Evolutionary conservation across 1,140 invertebrate genomes (phyloP).

Genomic region (Drosophila sucinea): DNA sequence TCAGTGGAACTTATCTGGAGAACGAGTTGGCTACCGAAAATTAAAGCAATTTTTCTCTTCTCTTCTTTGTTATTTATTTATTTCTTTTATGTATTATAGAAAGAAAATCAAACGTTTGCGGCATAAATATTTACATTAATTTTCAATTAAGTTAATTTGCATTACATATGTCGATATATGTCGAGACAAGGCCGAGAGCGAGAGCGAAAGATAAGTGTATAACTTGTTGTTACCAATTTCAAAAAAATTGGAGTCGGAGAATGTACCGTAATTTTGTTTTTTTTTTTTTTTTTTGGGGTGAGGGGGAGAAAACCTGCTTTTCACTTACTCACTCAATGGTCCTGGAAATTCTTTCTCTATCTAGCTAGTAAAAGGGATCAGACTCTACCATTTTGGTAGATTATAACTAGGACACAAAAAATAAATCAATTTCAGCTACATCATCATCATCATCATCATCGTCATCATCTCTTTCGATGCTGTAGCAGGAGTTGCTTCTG

Average conservation of each 20-base stretch:
- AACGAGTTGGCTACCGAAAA: constrained; percentile 67
- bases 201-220: not conserved
- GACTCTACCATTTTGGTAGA: constrained; percentile 18
- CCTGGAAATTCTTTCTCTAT: too few relatives aligned
- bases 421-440: constrained; percentile 42
- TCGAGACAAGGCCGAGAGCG: too few relatives aligned
- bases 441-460: not conserved
- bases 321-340: too few relatives aligned
- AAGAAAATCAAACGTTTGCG: constrained; percentile 34
- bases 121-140: constrained; percentile 73
- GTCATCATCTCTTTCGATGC: not conserved
- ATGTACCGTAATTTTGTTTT: constrained; percentile 1
- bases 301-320: too few relatives aligned
- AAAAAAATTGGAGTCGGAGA: constrained; percentile 20
- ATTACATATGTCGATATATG: constrained; percentile 46
- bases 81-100: constrained; percentile 18
- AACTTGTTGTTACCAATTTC: constrained; percentile 36
- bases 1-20: constrained; percentile 37
- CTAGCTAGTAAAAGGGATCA: too few relatives aligned
- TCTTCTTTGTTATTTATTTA: constrained; percentile 20
- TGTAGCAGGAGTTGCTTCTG: constrained; percentile 2
- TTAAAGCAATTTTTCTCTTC: constrained; percentile 35
- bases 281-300: too few relatives aligned
- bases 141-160: constrained; percentile 77
- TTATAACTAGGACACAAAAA: constrained; percentile 73